Evolutionary conservation across 2,888 invertebrate genomes (phyloP), one percentile per base, ranked within the genome.

Genomic region (Polietes domitor): DNA sequence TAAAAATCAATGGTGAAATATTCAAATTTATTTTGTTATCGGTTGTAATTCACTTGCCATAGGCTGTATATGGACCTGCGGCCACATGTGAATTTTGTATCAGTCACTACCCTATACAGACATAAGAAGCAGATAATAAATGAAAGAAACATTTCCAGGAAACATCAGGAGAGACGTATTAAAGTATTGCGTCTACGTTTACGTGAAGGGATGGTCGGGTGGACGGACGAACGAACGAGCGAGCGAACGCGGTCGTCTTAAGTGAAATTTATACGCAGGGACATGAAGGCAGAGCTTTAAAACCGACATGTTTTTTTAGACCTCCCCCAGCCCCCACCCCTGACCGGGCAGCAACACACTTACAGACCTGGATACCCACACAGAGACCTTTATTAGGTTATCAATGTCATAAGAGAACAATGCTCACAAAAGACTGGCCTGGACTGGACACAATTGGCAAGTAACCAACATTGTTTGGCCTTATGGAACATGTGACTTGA

Each of bases 401-500:
- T 81, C 84, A 84, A 84, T 84, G 81, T 84, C 84, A 79, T 70
- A 76, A 47, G 55, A 50, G 72, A 61, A 84, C 81, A 84, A 84
- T 81, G 58, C 43, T 43, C n/a, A 70, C 74, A 80, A 74, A 73
- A 37, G 80, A 41, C 55, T 21, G 17, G 70, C 21, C 68, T 19
- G 15, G 58, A 58, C 65, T 76, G 84, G 81, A 78, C 84, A 84
- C 81, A 84, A 84, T 81, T 79, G 81, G 78, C 81, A 78, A 79
- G 78, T 55, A 79, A 76, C 78, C 78, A 79, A 81, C 75, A 81
- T 76, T 84, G 76, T 73, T 72, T 74, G 73, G 68, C 41, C 73
- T 17, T 79, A 63, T 81, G 70, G 75, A 68, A 78, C 43, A 79
- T 81, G 84, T 78, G 84, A 84, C 76, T 76, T 84, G 84, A 84